Percentiles rank a stretch among this genome's conserved stretches.
Evolutionary conservation across 2,888 invertebrate species (phyloP).

Genomic region (Thumatha senex): DNA sequence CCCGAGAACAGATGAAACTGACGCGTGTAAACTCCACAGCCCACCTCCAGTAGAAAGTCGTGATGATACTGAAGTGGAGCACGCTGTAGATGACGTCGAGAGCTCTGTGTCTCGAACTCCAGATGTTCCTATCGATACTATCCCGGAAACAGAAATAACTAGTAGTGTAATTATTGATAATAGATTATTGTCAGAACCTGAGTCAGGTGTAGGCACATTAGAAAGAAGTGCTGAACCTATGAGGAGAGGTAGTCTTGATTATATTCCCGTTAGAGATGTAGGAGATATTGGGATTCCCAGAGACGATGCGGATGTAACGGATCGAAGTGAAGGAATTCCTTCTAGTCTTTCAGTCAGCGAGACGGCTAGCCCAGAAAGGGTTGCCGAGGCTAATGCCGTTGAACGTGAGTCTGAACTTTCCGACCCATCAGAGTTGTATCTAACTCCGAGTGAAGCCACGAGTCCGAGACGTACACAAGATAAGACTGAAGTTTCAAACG

Average conservation of each 20-base stretch:
- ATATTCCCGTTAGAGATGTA: constrained; percentile 78
- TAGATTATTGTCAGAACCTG: constrained; percentile 64
- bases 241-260: constrained; percentile 74
- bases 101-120: constrained; percentile 5
- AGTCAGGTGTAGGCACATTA: constrained; percentile 67
- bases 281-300: constrained; percentile 62
- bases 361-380: constrained; percentile 74
- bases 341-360: constrained; percentile 77
- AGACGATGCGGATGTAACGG: constrained; percentile 75
- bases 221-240: constrained; percentile 65
- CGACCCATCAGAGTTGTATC: constrained; percentile 87
- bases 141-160: constrained; percentile 12
- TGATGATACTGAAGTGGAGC: constrained; percentile 55
- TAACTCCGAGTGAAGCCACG: constrained; percentile 86
- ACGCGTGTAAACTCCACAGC: constrained; percentile 85
- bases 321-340: constrained; percentile 77
- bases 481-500: constrained; percentile 65
- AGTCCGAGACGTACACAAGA: constrained; percentile 74
- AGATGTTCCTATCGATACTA: constrained; percentile 8
- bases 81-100: constrained; percentile 56
- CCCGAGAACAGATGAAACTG: constrained; percentile 29
- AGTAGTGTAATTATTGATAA: constrained; percentile 56
- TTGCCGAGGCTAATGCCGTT: constrained; percentile 64
- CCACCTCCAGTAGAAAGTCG: constrained; percentile 45
- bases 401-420: constrained; percentile 86